Base-by-base conservation (phyloP, 2,797 vertebrate genomes). In the Sebastes itinus region DNA sequence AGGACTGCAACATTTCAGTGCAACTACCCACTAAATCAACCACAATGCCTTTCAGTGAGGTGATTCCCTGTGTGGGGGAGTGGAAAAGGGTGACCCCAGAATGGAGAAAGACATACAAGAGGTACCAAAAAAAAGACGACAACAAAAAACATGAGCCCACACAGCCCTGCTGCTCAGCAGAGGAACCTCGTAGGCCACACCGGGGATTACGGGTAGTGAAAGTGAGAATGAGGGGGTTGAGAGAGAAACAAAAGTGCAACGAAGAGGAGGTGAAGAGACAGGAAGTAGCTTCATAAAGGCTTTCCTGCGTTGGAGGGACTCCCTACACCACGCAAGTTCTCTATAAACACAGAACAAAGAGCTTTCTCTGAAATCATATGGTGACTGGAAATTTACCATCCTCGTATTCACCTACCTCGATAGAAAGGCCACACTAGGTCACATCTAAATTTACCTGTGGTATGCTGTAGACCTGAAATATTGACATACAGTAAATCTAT, bases 241-340 rank as follows among this genome's bases (percentile, higher is more conserved):
- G 83, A 82, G 70, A 94, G 92, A 95, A 94, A 92, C 87, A 90
- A 93, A 94, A 95, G 93, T 94, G 91, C 93, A 94, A 90, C 54
- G 92, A 92, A 83, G 89, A 90, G 92, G 90, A 87, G 92, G 92
- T 89, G 87, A 88, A 90, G 85, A 93, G 83, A 92, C 92, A 93
- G 91, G 93, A 94, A 94, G 90, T 82, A 93, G 92, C 92, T 90
- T 92, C 93, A 92, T 86, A 94, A 95, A 95, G 95, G 95, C 92
- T 95, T 95, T 95, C 95, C 95, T 95, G 93, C 90, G 90, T 95
- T 78, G 93, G 94, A 93, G 93, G 92, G 92, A 93, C 91, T 94
- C 92, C 92, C 93, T 89, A 49, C 72, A 87, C 82, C 83, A 85
- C 70, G 20, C 78, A 87, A 46, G 70, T 88, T 89, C 86, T 87